Conservation (phyloP, 2,797 vertebrate species). For the Rhodeus uyekii region DNA sequence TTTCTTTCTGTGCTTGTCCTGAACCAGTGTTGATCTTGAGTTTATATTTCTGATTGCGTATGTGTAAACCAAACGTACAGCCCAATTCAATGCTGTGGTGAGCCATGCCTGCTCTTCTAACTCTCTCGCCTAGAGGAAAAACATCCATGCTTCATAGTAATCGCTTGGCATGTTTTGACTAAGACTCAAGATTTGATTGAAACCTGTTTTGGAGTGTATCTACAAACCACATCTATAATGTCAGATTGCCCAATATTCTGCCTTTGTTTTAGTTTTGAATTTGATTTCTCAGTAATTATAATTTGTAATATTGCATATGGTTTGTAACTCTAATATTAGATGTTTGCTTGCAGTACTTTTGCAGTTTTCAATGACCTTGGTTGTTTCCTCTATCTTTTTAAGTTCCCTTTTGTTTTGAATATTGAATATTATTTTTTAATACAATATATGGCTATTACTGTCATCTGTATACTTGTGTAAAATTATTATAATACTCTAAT, state of each 20-base stretch:
- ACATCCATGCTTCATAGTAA: background rate
- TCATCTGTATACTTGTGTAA: background rate
- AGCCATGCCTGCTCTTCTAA: background rate
- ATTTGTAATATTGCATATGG: background rate
- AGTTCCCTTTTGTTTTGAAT: background rate
- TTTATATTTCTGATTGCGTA: constrained; percentile 9
- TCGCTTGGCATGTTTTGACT: background rate
- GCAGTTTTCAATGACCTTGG: background rate
- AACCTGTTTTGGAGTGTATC: background rate
- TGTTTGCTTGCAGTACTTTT: background rate
- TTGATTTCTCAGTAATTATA: background rate
- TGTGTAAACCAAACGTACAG: background rate
- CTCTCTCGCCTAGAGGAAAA: background rate
- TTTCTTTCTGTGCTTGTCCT: background rate
- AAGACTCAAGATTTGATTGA: background rate
- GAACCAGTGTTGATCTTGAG: background rate
- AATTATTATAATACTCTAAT: background rate
- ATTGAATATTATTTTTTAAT: background rate
- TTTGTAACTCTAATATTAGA: background rate
- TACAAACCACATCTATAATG: background rate
- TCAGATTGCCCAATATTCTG: background rate
- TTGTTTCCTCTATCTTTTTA: background rate
- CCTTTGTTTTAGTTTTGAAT: background rate
- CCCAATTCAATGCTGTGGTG: background rate
- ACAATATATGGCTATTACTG: background rate